Conservation (phyloP, 1,140 invertebrate species). For the Caerostris darwini region DNA sequence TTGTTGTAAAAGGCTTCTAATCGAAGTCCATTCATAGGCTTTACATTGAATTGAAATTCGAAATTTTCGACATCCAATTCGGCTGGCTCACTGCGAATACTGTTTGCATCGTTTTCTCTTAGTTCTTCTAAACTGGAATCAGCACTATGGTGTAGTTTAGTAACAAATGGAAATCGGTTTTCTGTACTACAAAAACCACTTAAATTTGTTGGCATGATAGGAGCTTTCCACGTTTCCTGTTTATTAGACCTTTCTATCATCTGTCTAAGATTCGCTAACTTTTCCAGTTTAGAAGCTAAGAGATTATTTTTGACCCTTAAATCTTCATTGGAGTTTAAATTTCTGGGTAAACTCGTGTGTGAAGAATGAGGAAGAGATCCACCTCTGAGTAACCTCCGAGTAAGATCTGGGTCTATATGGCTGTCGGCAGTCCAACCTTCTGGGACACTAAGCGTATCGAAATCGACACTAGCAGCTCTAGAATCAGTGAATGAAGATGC, state of each 20-base stretch:
- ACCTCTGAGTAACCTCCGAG: slow-evolving; percentile 22
- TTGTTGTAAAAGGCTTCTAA: slow-evolving; percentile 77
- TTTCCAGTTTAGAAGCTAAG: slow-evolving; percentile 67
- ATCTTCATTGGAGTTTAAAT: slow-evolving; percentile 68
- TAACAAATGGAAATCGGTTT: slow-evolving; percentile 44
- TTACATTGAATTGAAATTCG: slow-evolving; percentile 5
- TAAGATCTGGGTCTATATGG: slow-evolving; percentile 57
- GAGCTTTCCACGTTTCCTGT: slow-evolving; percentile 64
- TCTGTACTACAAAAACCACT: slow-evolving; percentile 4
- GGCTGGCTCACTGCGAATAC: background rate
- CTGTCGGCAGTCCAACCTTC: slow-evolving; percentile 74
- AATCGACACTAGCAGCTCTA: slow-evolving; percentile 43
- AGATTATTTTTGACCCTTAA: slow-evolving; percentile 54
- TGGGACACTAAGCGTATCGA: slow-evolving; percentile 72
- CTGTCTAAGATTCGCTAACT: slow-evolving; percentile 56
- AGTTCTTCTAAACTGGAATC: slow-evolving; percentile 74
- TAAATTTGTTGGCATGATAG: slow-evolving; percentile 25
- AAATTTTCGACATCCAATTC: slow-evolving; percentile 62
- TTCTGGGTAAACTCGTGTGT: background rate
- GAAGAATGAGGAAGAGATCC: slow-evolving; percentile 38
- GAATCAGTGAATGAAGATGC: slow-evolving; percentile 35
- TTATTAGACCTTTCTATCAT: slow-evolving; percentile 63
- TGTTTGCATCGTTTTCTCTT: slow-evolving; percentile 57
- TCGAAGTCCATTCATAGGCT: slow-evolving; percentile 51
- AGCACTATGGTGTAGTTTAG: slow-evolving; percentile 74